Percentiles rank a stretch among this genome's conserved stretches.
Conservation (phyloP, 2,888 invertebrate species). For the Acanthosepion lycidas region DNA sequence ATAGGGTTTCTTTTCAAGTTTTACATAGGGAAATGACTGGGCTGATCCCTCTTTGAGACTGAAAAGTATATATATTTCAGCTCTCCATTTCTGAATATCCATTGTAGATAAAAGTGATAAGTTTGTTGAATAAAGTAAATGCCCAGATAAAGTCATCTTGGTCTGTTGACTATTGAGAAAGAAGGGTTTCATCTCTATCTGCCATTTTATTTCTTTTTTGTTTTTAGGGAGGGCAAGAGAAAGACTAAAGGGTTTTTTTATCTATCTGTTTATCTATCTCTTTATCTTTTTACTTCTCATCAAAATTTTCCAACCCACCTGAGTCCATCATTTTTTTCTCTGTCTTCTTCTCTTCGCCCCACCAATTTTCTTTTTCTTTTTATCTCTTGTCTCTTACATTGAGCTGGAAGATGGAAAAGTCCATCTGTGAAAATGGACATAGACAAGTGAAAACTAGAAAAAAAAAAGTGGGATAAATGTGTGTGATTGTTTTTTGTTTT, state of each 20-base stretch:
- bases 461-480: background rate
- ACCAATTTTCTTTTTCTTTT: background rate
- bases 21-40: background rate
- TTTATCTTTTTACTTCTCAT: background rate
- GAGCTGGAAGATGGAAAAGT: background rate
- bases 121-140: constrained; percentile 2
- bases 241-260: background rate
- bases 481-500: background rate
- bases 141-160: background rate
- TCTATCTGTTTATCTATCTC: background rate
- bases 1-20: background rate
- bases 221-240: background rate
- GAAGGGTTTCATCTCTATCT: no score
- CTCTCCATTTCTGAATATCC: background rate
- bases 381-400: background rate
- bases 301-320: background rate
- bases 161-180: background rate
- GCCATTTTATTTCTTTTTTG: background rate
- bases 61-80: constrained; percentile 10
- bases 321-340: background rate
- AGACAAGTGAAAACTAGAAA: background rate
- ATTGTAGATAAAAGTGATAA: constrained; percentile 33
- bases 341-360: background rate
- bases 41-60: background rate
- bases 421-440: background rate